phyloP scores from a whole-genome alignment of 2,113 vertebrate species.

The Mustela nigripes region DNA sequence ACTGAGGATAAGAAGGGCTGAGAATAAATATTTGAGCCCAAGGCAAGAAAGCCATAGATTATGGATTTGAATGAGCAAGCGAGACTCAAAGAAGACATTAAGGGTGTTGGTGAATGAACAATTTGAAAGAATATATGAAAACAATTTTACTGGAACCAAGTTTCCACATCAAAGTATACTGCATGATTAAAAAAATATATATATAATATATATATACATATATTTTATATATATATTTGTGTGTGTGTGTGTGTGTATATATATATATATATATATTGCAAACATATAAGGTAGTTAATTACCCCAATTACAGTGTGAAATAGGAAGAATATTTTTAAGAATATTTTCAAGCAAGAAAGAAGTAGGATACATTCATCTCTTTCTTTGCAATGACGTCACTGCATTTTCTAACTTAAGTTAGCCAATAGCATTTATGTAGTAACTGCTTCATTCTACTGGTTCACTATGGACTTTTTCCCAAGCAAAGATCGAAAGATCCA shows the following conservation, averaged over 20 bases:
- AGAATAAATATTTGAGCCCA: slow-evolving; percentile 67
- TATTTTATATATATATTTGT: not conserved
- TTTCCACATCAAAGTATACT: slow-evolving; percentile 38
- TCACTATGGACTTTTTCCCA: not conserved
- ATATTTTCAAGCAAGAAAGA: not conserved
- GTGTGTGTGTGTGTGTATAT: not conserved
- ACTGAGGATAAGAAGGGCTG: slow-evolving; percentile 64
- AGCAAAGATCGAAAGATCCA: not conserved
- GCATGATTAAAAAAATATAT: not conserved
- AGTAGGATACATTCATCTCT: not conserved
- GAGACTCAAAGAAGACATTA: slow-evolving; percentile 74
- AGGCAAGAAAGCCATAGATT: slow-evolving; percentile 73
- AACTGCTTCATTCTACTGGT: not conserved
- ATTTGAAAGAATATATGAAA: slow-evolving; percentile 71
- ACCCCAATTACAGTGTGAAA: not conserved
- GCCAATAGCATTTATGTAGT: not conserved
- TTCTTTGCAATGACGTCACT: not conserved
- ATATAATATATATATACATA: not conserved
- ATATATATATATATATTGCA: not conserved
- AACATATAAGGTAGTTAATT: not conserved
- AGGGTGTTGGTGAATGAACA: slow-evolving; percentile 55
- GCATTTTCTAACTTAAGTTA: not conserved
- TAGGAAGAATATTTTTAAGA: not conserved
- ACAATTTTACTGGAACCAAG: slow-evolving; percentile 36
- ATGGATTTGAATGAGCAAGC: slow-evolving; percentile 72